Evolutionary conservation across 2,888 invertebrate genomes (phyloP), one percentile per base, ranked within the genome.

Genomic region (Crepidodera aurea): DNA sequence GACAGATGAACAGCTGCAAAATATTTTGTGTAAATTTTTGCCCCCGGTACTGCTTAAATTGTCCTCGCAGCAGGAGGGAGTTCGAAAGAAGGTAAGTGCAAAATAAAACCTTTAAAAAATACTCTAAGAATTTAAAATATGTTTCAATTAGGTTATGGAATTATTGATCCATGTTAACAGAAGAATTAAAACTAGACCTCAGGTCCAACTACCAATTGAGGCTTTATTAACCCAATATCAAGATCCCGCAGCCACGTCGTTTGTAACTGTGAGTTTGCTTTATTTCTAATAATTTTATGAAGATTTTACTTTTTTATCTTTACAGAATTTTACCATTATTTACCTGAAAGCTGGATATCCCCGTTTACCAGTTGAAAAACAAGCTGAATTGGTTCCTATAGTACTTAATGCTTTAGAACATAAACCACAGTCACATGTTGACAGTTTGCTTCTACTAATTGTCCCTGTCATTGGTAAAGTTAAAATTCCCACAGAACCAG

Each of bases 301-400:
- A 4, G 2, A 0, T 15, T 40, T 40, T 13, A 8, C 8, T 22
- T 15, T 19, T 37, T 7, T 1, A 72, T 62, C 69, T 66, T 85
- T 86, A 15, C 83, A 95, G 91, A 97, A 97, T 81, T 96, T 97
- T 78, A 88, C 94, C 8, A 93, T 96, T 59, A 93, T 97, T 73
- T 97, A 96, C 78, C 90, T 97, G 65, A 94, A 93, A 76, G 87
- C 94, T 87, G 96, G 96, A 6, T 96, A 88, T 82, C 94, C 95
- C 0, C 85, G 96, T 54, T 82, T 96, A 71, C 85, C 90, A 8
- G 81, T 86, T 48, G 89, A 88, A 7, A 88, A 91, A 74, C 94
- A 94, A 80, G 84, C 89, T 3, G 87, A 87, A 66, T 80, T 95
- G 62, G 86, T 92, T 10, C 91, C 94, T 3, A 83, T 86, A 62